Evolutionary conservation across 2,797 vertebrate genomes (phyloP).

Genomic region (Coluber constrictor): DNA sequence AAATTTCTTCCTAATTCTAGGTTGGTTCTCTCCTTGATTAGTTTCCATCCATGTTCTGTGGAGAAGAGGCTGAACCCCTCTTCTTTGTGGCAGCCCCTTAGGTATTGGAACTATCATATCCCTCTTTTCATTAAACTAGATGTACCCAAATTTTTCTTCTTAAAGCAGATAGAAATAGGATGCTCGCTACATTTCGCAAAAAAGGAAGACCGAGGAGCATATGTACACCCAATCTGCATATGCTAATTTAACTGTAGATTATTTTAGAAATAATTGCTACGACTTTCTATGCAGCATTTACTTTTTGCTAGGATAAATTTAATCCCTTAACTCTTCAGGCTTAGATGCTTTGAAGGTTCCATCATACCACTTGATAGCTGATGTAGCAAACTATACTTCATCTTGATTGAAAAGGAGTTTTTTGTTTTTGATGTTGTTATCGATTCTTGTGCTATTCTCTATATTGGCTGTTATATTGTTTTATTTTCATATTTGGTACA

Average conservation of each 20-base stretch:
- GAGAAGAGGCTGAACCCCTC: not conserved
- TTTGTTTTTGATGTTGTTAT: not conserved
- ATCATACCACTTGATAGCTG: not conserved
- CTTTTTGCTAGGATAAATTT: not conserved
- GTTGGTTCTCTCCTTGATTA: not conserved
- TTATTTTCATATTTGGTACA: not conserved
- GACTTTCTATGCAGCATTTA: not conserved
- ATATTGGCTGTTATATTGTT: not conserved
- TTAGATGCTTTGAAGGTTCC: not conserved
- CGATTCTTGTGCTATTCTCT: not conserved
- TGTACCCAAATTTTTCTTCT: not conserved
- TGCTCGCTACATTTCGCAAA: not conserved
- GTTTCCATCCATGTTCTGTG: not conserved
- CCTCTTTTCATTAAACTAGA: not conserved
- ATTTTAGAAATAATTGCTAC: not conserved
- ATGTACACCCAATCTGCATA: not conserved
- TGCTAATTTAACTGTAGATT: not conserved
- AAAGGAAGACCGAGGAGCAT: not conserved
- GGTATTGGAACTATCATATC: not conserved
- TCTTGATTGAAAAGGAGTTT: not conserved
- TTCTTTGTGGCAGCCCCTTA: not conserved
- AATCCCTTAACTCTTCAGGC: not conserved
- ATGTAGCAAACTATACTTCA: not conserved
- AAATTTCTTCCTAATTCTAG: not conserved
- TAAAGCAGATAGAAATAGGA: not conserved